Evolutionary conservation across 2,888 invertebrate genomes (phyloP), one percentile per base, ranked within the genome.

Genomic region (Agapostemon virescens): DNA sequence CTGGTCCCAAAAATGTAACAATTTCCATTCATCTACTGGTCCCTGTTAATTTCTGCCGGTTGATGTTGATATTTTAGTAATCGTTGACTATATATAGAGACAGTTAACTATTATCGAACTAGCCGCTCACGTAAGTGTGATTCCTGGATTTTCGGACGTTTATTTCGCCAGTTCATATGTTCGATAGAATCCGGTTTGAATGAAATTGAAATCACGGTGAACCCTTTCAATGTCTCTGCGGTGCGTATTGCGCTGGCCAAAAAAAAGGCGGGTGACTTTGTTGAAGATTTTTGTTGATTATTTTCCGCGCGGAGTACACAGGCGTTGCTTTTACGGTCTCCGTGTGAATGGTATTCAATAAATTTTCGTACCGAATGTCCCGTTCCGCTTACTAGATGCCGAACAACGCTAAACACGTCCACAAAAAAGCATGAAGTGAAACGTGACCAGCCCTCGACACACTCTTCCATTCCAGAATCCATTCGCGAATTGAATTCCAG

Each of bases 281-380:
- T n/a, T n/a, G n/a, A 38, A 49, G 30, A 66, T 69, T 66, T 69
- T 45, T 7, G 40, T 23, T 55, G 38, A 69, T 80, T 58, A 78
- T 73, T 66, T 73, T 55, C 36, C 58, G 23, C 36, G 52, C 26
- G 30, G 45, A 49, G 23, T 36, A 58, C n/a, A n/a, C n/a, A 11
- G 33, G 17, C 42, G 17, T 42, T 45, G 66, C 17, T n/a, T 6
- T 36, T 26, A 23, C 40, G 15, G 58, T 26, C 38, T 15, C 33
- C 23, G 33, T 20, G 69, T 42, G 66, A 69, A 64, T 78, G 69
- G 71, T 42, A 64, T 80, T 76, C 81, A 52, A 80, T 81, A 80
- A 81, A 82, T 77, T 70, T 61, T 63, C 69, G 15, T 17, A 40
- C 30, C n/a, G 77, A 72, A 72, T 17, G 40, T 36, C 2, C 63